These are phyloP conservation scores for Phoenicopterus ruber DNA, from an alignment of 2,113 vertebrate species.

Conservation along the genomic window DNA sequence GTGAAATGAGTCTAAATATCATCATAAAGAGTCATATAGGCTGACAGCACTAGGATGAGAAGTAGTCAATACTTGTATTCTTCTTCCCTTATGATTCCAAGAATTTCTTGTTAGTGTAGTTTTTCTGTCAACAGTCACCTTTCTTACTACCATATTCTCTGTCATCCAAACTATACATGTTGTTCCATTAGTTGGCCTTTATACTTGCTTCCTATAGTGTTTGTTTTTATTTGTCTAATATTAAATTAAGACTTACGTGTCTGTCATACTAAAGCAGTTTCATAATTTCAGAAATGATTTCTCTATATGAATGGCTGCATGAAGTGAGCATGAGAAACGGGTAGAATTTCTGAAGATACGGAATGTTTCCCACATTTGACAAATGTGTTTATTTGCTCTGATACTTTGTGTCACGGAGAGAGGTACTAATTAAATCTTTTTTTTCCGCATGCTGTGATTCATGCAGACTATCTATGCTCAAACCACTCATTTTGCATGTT, in stretches of 20 bases:
- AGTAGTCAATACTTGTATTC: not conserved
- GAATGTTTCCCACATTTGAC: not conserved
- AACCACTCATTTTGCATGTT: not conserved
- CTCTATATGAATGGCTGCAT: not conserved
- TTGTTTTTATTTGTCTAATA: not conserved
- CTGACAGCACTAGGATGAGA: not conserved
- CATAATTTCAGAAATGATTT: not conserved
- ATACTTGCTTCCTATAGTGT: not conserved
- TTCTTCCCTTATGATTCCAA: not conserved
- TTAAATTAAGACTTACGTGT: not conserved
- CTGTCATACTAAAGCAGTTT: not conserved
- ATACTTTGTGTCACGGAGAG: not conserved
- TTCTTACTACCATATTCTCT: not conserved
- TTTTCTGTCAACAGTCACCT: not conserved
- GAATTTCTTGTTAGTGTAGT: not conserved
- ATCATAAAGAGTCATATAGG: not conserved
- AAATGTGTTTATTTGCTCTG: not conserved
- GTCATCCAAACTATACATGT: not conserved
- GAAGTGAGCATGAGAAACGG: not conserved
- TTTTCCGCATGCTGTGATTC: not conserved
- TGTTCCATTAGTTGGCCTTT: not conserved
- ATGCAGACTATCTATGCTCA: not conserved
- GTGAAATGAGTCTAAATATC: not conserved
- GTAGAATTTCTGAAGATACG: not conserved
- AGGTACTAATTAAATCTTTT: not conserved